Conservation (phyloP, 2,113 vertebrate species). For the Pelodiscus sinensis region DNA sequence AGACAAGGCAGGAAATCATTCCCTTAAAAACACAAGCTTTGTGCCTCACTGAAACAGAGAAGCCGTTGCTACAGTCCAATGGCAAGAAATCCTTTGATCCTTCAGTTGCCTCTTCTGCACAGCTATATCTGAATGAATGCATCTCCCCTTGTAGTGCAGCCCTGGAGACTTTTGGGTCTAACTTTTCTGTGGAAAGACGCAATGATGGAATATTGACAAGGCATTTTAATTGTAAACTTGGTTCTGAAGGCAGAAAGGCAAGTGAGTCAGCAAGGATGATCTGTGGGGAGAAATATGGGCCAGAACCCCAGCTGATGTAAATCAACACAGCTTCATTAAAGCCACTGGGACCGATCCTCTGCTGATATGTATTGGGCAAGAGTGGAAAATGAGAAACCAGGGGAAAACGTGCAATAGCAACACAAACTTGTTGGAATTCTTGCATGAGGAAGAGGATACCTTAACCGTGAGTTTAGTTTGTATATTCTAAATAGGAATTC, state of each 20-base stretch:
- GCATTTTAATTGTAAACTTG: background rate
- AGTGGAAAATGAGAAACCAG: fast-evolving
- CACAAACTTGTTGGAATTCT: background rate
- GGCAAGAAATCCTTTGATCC: background rate
- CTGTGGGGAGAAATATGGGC: fast-evolving
- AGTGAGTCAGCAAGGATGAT: fast-evolving
- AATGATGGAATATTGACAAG: background rate
- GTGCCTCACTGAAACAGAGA: background rate
- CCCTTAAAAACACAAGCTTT: background rate
- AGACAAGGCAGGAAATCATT: background rate
- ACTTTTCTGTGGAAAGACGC: background rate
- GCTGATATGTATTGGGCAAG: no score
- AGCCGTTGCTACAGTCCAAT: background rate
- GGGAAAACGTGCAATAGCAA: background rate
- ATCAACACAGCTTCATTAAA: background rate
- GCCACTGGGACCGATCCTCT: fast-evolving
- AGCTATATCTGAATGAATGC: background rate
- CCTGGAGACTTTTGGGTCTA: fast-evolving
- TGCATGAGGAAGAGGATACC: background rate
- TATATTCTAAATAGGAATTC: background rate
- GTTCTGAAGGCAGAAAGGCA: background rate
- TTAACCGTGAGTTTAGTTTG: background rate
- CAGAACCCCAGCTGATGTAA: background rate
- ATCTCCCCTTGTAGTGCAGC: background rate
- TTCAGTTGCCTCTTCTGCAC: fast-evolving